These are phyloP conservation scores for Ceratosolen solmsi DNA, from an alignment of 1,140 invertebrate species.

Conservation along the genomic window DNA sequence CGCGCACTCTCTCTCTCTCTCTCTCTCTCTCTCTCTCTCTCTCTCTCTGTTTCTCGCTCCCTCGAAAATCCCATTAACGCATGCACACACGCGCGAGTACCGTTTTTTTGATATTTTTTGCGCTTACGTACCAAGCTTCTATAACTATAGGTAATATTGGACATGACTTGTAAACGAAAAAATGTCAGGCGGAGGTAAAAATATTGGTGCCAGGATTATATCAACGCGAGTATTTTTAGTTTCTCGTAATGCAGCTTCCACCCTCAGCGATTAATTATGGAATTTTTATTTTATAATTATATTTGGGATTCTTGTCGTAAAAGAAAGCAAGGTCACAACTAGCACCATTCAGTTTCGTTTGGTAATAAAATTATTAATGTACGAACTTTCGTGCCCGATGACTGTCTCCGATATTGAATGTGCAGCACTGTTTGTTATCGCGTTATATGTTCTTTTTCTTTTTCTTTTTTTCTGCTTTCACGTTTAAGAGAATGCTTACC, in stretches of 20 bases:
- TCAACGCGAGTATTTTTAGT: neutral
- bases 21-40: neutral
- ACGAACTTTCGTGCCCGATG: neutral
- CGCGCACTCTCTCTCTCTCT: conserved; percentile 47
- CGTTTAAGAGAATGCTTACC: too few species aligned
- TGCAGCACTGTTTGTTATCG: neutral
- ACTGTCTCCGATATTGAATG: neutral
- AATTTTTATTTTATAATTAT: neutral
- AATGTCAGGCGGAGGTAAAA: neutral
- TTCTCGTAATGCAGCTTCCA: neutral
- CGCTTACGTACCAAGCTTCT: neutral
- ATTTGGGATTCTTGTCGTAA: neutral
- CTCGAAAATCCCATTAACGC: conserved; percentile 54
- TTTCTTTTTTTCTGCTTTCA: too few species aligned
- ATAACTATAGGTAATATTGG: neutral
- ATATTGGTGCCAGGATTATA: neutral
- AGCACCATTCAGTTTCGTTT: neutral
- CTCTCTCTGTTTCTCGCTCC: neutral
- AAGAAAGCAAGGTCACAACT: neutral
- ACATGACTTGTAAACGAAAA: neutral
- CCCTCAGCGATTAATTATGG: neutral
- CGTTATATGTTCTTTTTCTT: too few species aligned
- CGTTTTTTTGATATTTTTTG: neutral
- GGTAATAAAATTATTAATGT: neutral
- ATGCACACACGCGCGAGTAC: conserved; percentile 17